These are phyloP conservation scores for Corythornis vintsioides DNA, from an alignment of 2,113 vertebrate genomes.

Conservation along the genomic window DNA sequence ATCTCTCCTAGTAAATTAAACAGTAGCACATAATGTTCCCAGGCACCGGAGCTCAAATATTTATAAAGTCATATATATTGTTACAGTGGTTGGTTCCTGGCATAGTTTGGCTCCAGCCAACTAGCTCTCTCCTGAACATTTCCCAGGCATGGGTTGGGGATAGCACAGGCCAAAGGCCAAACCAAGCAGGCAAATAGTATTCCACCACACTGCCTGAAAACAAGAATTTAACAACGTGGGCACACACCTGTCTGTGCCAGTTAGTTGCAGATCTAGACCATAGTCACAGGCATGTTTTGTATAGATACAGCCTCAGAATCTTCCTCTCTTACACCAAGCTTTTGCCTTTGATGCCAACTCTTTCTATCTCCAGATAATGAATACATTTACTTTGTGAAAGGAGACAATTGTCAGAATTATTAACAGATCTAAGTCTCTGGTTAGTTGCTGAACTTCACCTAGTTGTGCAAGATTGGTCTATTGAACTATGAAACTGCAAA, in stretches of 20 bases:
- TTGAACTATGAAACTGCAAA: neutral
- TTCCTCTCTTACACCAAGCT: neutral
- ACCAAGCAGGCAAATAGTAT: conserved; percentile 24
- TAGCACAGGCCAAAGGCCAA: conserved; percentile 51
- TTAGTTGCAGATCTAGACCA: conserved; percentile 17
- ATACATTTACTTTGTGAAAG: neutral
- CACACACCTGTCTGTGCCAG: neutral
- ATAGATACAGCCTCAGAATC: neutral
- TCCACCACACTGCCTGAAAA: conserved; percentile 31
- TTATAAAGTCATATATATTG: conserved; percentile 36
- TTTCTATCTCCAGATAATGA: neutral
- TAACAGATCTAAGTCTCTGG: neutral
- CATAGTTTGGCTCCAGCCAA: neutral
- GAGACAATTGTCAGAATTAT: neutral
- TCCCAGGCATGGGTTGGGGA: conserved; percentile 19
- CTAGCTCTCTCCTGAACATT: neutral
- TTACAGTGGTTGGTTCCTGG: neutral
- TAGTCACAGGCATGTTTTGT: neutral
- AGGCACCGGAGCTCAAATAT: neutral
- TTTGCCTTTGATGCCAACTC: neutral
- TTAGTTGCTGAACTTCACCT: neutral
- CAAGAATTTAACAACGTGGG: conserved; percentile 48
- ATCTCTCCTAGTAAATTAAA: neutral
- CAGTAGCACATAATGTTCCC: neutral
- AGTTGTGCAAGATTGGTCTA: neutral